Conservation (phyloP, 2,113 vertebrate species). For the Talpa occidentalis region DNA sequence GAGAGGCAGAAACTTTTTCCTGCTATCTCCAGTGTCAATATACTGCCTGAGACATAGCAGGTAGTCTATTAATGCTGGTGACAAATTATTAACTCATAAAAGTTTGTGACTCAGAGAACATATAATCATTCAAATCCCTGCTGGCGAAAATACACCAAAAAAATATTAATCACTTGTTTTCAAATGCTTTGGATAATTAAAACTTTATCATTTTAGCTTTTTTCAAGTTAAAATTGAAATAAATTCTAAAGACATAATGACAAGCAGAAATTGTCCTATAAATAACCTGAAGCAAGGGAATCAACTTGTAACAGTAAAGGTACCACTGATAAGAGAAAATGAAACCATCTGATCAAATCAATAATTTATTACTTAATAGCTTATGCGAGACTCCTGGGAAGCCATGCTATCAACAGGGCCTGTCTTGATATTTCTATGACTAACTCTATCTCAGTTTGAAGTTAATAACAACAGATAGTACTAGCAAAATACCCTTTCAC, state of each 20-base stretch:
- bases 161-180: not conserved
- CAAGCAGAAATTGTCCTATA: not conserved
- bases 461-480: not conserved
- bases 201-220: not conserved
- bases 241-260: not conserved
- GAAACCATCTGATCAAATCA: not conserved
- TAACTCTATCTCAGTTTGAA: not conserved
- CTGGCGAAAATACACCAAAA: not conserved
- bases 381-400: not conserved
- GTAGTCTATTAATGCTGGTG: not conserved
- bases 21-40: not conserved
- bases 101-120: not conserved
- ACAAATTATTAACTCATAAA: not conserved
- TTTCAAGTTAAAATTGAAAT: slow-evolving; percentile 34
- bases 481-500: not conserved
- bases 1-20: not conserved
- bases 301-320: slow-evolving; percentile 27
- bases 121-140: not conserved
- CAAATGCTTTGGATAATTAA: slow-evolving; percentile 7
- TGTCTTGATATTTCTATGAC: not conserved
- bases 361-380: not conserved
- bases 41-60: not conserved
- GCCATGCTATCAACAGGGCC: not conserved
- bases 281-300: not conserved
- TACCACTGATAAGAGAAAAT: not conserved